Conservation (phyloP, 1,140 invertebrate species). For the Melitaea cinxia region DNA sequence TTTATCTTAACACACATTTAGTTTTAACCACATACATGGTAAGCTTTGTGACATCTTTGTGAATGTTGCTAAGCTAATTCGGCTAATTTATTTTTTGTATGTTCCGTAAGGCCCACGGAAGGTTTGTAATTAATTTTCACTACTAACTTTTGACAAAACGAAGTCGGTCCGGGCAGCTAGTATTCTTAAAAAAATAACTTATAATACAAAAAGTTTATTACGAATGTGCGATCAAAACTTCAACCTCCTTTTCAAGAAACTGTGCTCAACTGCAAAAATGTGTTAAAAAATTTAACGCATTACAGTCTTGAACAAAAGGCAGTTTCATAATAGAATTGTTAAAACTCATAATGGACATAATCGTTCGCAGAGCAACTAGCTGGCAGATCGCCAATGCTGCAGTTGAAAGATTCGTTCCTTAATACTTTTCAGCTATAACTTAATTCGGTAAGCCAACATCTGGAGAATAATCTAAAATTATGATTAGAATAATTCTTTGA, state of each 20-base stretch:
- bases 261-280: background rate
- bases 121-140: no score
- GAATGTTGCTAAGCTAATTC: no score
- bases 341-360: constrained; percentile 59
- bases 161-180: no score
- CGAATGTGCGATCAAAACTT: background rate
- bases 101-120: no score
- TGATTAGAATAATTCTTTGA: background rate
- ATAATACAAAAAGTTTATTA: no score
- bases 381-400: constrained; percentile 54
- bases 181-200: no score
- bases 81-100: no score
- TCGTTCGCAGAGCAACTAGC: constrained; percentile 43
- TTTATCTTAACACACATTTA: no score
- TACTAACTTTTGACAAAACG: no score
- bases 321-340: constrained; percentile 44
- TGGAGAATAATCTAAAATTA: constrained; percentile 21
- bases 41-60: no score
- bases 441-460: constrained; percentile 39
- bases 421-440: constrained; percentile 46
- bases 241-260: background rate
- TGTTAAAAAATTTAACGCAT: constrained; percentile 18
- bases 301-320: constrained; percentile 27
- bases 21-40: no score
- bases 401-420: constrained; percentile 54